Conservation (phyloP, 2,888 invertebrate genomes). For the Petrophora chlorosata region DNA sequence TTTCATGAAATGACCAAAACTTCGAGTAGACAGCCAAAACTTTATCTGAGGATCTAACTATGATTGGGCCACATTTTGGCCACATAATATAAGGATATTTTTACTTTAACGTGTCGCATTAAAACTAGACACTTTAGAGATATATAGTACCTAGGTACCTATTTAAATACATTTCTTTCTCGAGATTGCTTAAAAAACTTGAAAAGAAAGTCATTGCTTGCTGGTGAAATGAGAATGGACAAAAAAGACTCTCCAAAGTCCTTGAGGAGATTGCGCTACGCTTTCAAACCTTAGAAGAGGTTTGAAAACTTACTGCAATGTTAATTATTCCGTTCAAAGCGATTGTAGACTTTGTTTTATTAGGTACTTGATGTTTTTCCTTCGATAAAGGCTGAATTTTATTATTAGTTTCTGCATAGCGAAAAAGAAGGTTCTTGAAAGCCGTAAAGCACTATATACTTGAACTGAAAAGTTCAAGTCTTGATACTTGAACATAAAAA, state of each 20-base stretch:
- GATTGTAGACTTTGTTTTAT: constrained; percentile 11
- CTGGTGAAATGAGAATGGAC: constrained; percentile 25
- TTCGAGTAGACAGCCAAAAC: too few relatives aligned
- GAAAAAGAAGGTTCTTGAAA: too few relatives aligned
- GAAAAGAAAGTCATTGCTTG: constrained; percentile 8
- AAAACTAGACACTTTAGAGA: too few relatives aligned
- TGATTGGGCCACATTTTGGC: too few relatives aligned
- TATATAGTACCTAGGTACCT: too few relatives aligned
- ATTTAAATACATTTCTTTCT: background rate
- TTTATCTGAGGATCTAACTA: too few relatives aligned
- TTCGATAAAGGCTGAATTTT: background rate
- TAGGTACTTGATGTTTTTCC: background rate
- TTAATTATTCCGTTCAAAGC: constrained; percentile 18
- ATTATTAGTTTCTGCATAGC: background rate
- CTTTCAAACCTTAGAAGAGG: constrained; percentile 19
- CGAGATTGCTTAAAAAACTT: background rate
- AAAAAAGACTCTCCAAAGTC: constrained; percentile 20
- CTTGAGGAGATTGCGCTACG: constrained; percentile 22
- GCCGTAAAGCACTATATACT: too few relatives aligned
- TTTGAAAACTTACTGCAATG: constrained; percentile 17
- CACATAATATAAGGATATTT: too few relatives aligned
- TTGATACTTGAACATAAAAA: too few relatives aligned
- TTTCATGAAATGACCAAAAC: too few relatives aligned
- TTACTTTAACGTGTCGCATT: too few relatives aligned
- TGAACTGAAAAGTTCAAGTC: too few relatives aligned